phyloP scores from a whole-genome alignment of 2,113 vertebrate genomes.

The Prinia subflava region DNA sequence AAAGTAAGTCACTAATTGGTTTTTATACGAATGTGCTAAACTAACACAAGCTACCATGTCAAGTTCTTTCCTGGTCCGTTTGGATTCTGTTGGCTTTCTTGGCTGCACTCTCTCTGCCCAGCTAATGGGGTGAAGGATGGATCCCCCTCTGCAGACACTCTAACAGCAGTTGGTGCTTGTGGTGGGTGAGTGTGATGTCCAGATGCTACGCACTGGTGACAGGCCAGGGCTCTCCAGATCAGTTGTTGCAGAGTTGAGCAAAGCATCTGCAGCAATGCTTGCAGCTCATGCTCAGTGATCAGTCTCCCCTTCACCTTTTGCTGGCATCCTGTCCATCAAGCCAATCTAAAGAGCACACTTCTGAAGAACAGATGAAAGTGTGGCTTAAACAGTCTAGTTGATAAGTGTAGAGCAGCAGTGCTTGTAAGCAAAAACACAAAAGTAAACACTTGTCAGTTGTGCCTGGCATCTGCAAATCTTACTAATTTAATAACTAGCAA shows the following conservation, averaged over 20 bases:
- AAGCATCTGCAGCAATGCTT: neutral
- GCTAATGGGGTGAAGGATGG: neutral
- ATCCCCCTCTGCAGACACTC: neutral
- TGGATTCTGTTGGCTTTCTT: neutral
- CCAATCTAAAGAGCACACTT: neutral
- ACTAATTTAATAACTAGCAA: neutral
- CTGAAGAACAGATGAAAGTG: neutral
- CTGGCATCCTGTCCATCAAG: neutral
- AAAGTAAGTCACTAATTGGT: too few relatives aligned
- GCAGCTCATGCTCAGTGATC: neutral
- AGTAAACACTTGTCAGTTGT: neutral
- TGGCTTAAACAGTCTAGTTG: neutral
- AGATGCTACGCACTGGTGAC: neutral
- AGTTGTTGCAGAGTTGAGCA: neutral
- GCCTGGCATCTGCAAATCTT: neutral
- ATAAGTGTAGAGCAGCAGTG: neutral
- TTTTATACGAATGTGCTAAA: too few relatives aligned
- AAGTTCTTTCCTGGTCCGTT: neutral
- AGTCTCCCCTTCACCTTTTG: neutral
- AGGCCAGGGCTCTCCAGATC: neutral
- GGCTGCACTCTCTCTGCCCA: fast-evolving
- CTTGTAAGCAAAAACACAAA: neutral
- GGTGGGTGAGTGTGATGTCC: neutral
- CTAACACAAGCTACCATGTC: fast-evolving
- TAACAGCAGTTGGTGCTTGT: neutral